These are phyloP conservation scores for Aurelia coerulea DNA, from an alignment of 30 jellyfish, hydroid and myxozoan genomes.

Conservation along the genomic window DNA sequence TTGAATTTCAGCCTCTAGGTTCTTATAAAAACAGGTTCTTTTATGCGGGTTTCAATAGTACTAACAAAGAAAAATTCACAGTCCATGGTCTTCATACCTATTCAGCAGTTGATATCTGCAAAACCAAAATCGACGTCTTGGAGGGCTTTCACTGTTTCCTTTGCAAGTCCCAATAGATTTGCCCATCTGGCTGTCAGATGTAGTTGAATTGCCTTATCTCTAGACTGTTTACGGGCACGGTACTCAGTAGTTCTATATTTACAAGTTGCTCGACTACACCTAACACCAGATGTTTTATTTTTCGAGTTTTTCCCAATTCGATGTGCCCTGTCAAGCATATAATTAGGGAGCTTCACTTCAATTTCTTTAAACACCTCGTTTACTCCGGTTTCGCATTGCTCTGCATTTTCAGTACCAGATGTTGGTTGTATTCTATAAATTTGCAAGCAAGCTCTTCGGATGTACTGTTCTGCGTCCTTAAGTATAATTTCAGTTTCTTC, in stretches of 20 bases:
- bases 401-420: constrained; percentile 18
- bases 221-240: constrained; percentile 24
- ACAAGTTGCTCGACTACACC: constrained; percentile 33
- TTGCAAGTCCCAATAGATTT: constrained; percentile 10
- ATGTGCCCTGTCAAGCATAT: constrained; percentile 40
- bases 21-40: too few relatives aligned
- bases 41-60: not conserved
- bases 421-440: constrained; percentile 10
- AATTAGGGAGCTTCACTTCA: constrained; percentile 24
- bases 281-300: not conserved
- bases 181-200: constrained; percentile 36
- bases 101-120: constrained; percentile 14
- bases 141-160: not conserved
- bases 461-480: too few relatives aligned
- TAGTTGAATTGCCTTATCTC: constrained; percentile 18
- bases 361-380: constrained; percentile 14
- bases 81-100: constrained; percentile 2
- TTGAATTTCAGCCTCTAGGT: too few relatives aligned
- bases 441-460: constrained; percentile 6
- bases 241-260: constrained; percentile 22
- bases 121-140: not conserved
- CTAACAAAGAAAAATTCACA: not conserved
- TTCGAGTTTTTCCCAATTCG: not conserved
- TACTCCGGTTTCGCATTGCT: constrained; percentile 31
- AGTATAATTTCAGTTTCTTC: too few relatives aligned